Base-by-base conservation (phyloP, 2,888 invertebrate species). In the Acronicta aceris region DNA sequence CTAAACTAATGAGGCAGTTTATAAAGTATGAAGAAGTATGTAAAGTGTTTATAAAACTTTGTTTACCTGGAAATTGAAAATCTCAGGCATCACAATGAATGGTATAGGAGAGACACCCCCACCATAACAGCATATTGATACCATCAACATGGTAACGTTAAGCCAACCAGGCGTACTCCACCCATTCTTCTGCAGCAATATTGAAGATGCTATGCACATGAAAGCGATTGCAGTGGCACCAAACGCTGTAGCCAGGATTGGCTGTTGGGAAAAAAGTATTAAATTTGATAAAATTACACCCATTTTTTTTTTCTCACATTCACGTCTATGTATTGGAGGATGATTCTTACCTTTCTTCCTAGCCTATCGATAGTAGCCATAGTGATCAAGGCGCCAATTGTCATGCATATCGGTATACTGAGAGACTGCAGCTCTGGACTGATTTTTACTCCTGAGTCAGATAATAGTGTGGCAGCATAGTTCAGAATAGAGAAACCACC, bases 11-110 rank as follows among this genome's bases (percentile, higher is more conserved):
- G n/a, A n/a, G n/a, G n/a, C n/a, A n/a, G n/a, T n/a, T n/a, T n/a
- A n/a, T n/a, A n/a, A n/a, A n/a, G n/a, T n/a, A n/a, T n/a, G n/a
- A n/a, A n/a, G n/a, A n/a, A n/a, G n/a, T n/a, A n/a, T n/a, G n/a
- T n/a, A n/a, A n/a, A n/a, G n/a, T n/a, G n/a, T n/a, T n/a, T n/a
- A n/a, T n/a, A n/a, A n/a, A n/a, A n/a, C n/a, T 1, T n/a, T 30
- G 54, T 65, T 71, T 48, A 87, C 89, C 73, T 89, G 88, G 30
- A 89, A 89, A 65, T 82, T 87, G 16, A 89, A 86, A 66, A 87
- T 81, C 59, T 90, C 89, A 0, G 89, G 75, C 83, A 89, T 84
- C 3, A 90, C 75, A 21, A 89, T 77, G 15, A 80, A 89, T 0
- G 88, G 88, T 2, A 89, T 47, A 0, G 87, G 79, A 1, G 83